phyloP scores from a whole-genome alignment of 2,888 invertebrate genomes.

The Drosophila leonis region DNA sequence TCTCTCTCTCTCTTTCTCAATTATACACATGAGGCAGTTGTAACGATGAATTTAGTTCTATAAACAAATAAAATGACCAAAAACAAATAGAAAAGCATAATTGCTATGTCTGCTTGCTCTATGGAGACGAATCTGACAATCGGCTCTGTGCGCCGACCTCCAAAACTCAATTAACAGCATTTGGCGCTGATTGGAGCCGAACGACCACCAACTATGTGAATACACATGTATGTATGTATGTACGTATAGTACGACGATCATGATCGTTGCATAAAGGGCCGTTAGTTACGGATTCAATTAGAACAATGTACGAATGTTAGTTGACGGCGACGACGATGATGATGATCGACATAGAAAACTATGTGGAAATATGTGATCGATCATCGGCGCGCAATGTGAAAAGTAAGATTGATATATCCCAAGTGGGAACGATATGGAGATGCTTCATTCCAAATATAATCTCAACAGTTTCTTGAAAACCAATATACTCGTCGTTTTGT shows the following conservation, averaged over 20 bases:
- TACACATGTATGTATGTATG: neutral
- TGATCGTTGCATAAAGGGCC: conserved; percentile 15
- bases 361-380: conserved; percentile 37
- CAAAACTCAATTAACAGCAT: conserved; percentile 74
- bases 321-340: conserved; percentile 3
- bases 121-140: conserved; percentile 12
- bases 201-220: conserved; percentile 25
- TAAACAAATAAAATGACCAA: conserved; percentile 74
- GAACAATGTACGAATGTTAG: neutral
- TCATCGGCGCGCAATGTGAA: conserved; percentile 26
- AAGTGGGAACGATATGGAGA: neutral
- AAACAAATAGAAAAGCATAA: conserved; percentile 74
- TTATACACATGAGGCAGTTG: neutral
- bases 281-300: conserved; percentile 29
- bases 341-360: conserved; percentile 22
- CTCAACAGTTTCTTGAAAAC: neutral
- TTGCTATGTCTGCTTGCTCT: conserved; percentile 56
- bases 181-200: conserved; percentile 61
- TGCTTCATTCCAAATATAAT: neutral
- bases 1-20: neutral
- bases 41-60: conserved; percentile 58
- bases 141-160: conserved; percentile 56
- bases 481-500: too few species aligned
- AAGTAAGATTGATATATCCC: neutral
- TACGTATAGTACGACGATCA: conserved; percentile 1